Percentiles rank a stretch among this genome's conserved stretches.
These are phyloP conservation scores for Orbicella faveolata DNA, from an alignment of 64 coral and sea anemone genomes.

Conservation along the genomic window DNA sequence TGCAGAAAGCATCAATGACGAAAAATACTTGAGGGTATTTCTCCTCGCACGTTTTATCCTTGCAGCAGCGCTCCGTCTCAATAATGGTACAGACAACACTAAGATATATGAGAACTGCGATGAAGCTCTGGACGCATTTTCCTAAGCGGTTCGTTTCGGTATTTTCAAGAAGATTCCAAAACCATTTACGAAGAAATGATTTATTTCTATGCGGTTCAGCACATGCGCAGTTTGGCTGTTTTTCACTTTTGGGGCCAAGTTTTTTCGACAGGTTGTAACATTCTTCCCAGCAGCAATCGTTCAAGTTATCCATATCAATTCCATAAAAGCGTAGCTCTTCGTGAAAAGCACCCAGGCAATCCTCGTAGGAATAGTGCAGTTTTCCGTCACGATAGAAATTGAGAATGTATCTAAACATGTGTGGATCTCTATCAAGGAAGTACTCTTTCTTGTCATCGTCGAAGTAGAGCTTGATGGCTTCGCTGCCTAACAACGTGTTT, in stretches of 20 bases:
- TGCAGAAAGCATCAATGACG: slow-evolving; percentile 52
- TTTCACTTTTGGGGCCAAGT: not conserved
- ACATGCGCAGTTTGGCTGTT: not conserved
- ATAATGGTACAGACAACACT: slow-evolving; percentile 61
- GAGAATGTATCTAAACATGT: slow-evolving; percentile 78
- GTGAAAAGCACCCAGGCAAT: slow-evolving; percentile 56
- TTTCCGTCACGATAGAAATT: slow-evolving; percentile 71
- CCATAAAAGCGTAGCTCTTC: slow-evolving; percentile 72
- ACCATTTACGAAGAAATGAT: slow-evolving; percentile 34
- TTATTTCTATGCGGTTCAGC: not conserved
- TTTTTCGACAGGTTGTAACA: slow-evolving; percentile 24
- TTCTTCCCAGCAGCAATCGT: slow-evolving; percentile 68
- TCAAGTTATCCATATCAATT: slow-evolving; percentile 50
- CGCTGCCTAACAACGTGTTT: slow-evolving; percentile 68
- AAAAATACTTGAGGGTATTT: slow-evolving; percentile 46
- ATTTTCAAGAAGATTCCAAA: slow-evolving; percentile 65
- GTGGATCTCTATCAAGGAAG: slow-evolving; percentile 69
- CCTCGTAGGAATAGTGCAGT: slow-evolving; percentile 58
- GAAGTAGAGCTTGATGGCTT: slow-evolving; percentile 52
- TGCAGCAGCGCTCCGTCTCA: slow-evolving; percentile 60
- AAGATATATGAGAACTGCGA: slow-evolving; percentile 64
- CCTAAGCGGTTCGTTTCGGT: slow-evolving; percentile 42
- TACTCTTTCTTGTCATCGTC: slow-evolving; percentile 69
- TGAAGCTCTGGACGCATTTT: slow-evolving; percentile 38
- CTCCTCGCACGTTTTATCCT: slow-evolving; percentile 35